phyloP scores from a whole-genome alignment of 2,113 vertebrate genomes.

The Condylura cristata region DNA sequence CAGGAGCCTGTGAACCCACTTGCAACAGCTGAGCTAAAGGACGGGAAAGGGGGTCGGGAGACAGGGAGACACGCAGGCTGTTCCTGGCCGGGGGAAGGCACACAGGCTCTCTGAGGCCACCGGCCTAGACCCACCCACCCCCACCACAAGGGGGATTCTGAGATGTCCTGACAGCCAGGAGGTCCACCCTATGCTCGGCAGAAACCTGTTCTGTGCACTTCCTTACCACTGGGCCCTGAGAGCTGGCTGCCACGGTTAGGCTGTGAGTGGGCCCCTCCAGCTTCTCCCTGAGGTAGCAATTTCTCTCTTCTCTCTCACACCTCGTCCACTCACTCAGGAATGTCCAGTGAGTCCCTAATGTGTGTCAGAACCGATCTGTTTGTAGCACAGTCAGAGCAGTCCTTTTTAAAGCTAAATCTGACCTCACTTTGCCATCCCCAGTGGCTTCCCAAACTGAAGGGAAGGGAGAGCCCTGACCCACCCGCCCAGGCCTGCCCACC shows the following conservation, averaged over 20 bases:
- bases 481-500: neutral
- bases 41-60: neutral
- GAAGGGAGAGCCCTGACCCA: neutral
- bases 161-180: neutral
- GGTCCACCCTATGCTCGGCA: neutral
- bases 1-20: neutral
- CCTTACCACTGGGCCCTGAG: neutral
- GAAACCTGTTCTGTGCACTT: neutral
- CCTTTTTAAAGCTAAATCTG: neutral
- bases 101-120: neutral
- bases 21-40: neutral
- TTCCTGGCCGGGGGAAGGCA: neutral
- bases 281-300: neutral
- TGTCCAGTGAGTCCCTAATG: neutral
- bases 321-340: neutral
- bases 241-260: neutral
- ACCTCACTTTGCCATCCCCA: neutral
- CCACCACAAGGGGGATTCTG: neutral
- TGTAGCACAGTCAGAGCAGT: neutral
- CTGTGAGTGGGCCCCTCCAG: neutral
- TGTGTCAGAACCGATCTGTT: neutral
- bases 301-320: neutral
- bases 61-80: neutral
- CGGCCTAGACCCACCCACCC: neutral
- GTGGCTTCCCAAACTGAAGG: neutral